These are phyloP conservation scores for Shinisaurus crocodilurus DNA, from an alignment of 2,113 vertebrate genomes.

Conservation along the genomic window DNA sequence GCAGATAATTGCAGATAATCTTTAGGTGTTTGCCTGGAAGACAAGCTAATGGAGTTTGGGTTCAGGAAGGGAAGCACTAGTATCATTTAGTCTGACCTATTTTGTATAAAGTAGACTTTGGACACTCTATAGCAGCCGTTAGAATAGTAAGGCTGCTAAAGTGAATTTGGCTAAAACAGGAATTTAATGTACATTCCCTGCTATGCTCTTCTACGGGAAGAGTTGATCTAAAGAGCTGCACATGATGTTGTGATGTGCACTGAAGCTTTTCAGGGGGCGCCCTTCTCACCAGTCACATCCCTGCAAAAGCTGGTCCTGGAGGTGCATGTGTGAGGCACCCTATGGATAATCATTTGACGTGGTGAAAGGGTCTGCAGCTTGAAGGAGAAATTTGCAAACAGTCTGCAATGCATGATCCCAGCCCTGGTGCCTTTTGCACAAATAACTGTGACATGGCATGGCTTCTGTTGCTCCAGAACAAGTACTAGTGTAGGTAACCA, in stretches of 20 bases:
- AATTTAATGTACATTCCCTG: neutral
- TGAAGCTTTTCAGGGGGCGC: neutral
- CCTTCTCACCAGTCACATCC: neutral
- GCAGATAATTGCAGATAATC: neutral
- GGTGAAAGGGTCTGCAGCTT: neutral
- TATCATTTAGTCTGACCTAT: neutral
- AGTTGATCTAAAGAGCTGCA: neutral
- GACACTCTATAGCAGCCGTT: neutral
- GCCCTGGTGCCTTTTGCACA: neutral
- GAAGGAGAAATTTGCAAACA: neutral
- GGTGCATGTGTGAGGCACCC: neutral
- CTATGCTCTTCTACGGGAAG: neutral
- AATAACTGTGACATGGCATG: neutral
- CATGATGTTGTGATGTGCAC: neutral
- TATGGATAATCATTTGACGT: neutral
- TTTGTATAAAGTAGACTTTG: neutral
- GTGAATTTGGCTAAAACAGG: neutral
- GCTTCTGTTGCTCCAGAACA: neutral
- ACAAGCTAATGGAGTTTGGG: neutral
- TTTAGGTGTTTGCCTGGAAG: neutral
- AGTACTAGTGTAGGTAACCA: neutral
- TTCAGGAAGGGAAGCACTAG: neutral
- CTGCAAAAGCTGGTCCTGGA: neutral
- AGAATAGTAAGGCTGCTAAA: neutral
- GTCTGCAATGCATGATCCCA: neutral